Percentiles rank a stretch among this genome's conserved stretches.
Evolutionary conservation across 2,888 invertebrate species (phyloP).

Genomic region (Drosophila multiciliata): DNA sequence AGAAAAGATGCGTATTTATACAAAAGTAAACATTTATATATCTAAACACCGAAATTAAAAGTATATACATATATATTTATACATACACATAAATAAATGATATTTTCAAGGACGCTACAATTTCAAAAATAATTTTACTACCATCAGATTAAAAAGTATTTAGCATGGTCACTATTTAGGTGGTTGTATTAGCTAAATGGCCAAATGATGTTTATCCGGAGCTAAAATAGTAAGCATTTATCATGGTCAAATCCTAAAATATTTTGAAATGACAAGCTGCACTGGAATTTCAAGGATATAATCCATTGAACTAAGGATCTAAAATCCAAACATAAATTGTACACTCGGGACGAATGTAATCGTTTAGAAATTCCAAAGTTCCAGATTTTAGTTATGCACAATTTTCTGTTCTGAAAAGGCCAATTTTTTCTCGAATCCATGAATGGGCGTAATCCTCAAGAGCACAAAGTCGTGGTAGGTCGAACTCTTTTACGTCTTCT

Average conservation of each 20-base stretch:
- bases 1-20: constrained; percentile 61
- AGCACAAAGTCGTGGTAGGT: no score
- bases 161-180: not conserved
- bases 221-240: not conserved
- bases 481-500: no score
- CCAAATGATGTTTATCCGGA: not conserved
- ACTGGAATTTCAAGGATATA: not conserved
- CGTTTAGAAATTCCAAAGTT: not conserved
- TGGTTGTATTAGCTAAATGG: not conserved
- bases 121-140: not conserved
- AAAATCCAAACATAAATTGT: not conserved
- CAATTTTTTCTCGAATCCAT: no score
- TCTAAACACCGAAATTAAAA: constrained; percentile 56
- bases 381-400: no score
- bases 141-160: not conserved
- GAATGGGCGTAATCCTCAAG: no score
- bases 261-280: not conserved
- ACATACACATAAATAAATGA: constrained; percentile 18
- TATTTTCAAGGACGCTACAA: constrained; percentile 5
- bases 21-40: constrained; percentile 53
- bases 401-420: no score
- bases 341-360: not conserved
- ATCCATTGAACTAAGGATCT: not conserved
- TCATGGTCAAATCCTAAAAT: not conserved
- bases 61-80: constrained; percentile 43